phyloP scores from a whole-genome alignment of 2,113 vertebrate species.

The Sterrhoptilus dennistouni region DNA sequence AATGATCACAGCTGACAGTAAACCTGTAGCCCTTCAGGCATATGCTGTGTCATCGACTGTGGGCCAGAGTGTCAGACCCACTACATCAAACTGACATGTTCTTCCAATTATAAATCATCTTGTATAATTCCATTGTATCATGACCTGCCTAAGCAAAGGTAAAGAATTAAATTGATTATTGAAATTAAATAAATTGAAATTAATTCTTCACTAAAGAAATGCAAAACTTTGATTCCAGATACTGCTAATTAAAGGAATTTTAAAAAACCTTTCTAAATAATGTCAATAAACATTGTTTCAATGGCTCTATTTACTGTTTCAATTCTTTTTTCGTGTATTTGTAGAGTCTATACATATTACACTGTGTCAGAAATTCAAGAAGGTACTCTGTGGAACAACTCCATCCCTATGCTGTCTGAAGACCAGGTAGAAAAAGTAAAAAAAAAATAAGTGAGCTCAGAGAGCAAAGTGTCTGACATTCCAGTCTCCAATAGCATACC shows the following conservation, averaged over 20 bases:
- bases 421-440: background rate
- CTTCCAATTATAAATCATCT: background rate
- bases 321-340: background rate
- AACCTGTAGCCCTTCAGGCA: background rate
- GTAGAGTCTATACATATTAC: background rate
- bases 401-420: background rate
- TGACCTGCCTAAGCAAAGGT: background rate
- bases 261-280: background rate
- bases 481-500: rapidly evolving
- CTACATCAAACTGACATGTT: background rate
- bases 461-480: background rate
- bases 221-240: background rate
- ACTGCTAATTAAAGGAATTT: background rate
- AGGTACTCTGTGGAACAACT: background rate
- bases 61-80: background rate
- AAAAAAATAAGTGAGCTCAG: background rate
- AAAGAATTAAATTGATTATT: too few relatives aligned
- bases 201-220: too few relatives aligned
- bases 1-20: background rate
- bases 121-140: background rate
- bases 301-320: background rate
- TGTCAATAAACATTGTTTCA: background rate
- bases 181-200: too few relatives aligned
- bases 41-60: background rate
- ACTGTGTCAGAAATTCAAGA: background rate